phyloP scores from a whole-genome alignment of 2,113 vertebrate genomes.

The Cepphus grylle region DNA sequence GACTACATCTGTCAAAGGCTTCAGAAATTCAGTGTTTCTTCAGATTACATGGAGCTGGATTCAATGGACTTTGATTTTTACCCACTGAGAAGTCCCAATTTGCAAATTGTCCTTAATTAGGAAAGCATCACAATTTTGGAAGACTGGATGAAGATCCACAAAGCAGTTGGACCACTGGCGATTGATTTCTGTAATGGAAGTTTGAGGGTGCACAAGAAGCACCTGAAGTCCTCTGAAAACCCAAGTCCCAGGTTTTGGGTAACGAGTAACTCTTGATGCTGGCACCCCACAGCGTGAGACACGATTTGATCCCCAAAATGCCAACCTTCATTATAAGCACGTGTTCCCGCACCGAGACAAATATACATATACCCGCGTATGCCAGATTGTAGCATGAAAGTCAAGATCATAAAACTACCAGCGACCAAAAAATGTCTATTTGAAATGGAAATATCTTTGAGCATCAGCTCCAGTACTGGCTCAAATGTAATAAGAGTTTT shows the following conservation, averaged over 20 bases:
- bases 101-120: accelerated
- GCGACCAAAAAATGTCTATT: neutral
- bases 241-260: neutral
- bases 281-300: neutral
- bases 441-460: neutral
- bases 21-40: neutral
- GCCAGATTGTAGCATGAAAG: neutral
- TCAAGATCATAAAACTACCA: neutral
- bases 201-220: neutral
- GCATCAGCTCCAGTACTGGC: neutral
- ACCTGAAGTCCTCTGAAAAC: neutral
- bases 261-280: neutral
- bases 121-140: accelerated
- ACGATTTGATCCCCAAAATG: neutral
- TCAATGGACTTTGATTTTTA: neutral
- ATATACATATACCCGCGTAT: neutral
- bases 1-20: neutral
- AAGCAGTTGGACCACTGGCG: neutral
- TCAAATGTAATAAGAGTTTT: neutral
- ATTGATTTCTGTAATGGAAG: neutral
- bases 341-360: neutral
- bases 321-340: neutral
- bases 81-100: accelerated
- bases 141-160: neutral
- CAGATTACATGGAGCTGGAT: neutral